A percentile compares a stretch with the other conserved stretches of the same genome.
Conservation (phyloP, 1,140 invertebrate species). For the Drusus annulatus region DNA sequence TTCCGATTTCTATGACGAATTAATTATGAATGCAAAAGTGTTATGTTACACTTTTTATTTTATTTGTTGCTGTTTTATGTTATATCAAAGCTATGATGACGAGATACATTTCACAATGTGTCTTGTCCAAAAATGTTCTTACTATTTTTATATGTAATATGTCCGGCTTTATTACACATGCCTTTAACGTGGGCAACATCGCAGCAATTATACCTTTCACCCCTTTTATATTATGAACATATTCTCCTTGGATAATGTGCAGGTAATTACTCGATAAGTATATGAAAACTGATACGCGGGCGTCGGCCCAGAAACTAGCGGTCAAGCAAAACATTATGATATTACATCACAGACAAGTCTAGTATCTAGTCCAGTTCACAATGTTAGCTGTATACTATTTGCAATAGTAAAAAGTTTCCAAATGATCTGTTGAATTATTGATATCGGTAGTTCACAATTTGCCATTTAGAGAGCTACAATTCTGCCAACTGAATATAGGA, state of each 20-base stretch:
- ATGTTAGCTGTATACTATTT: too few relatives aligned
- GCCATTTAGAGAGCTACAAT: too few relatives aligned
- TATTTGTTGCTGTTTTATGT: too few relatives aligned
- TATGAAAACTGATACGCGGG: conserved; percentile 8
- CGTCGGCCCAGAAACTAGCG: conserved; percentile 16
- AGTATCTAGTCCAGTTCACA: not conserved
- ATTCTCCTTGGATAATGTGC: too few relatives aligned
- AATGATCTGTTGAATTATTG: too few relatives aligned
- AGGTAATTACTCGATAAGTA: not conserved
- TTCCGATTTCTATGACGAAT: not conserved
- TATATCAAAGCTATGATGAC: not conserved
- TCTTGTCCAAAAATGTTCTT: not conserved
- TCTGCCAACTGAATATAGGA: too few relatives aligned
- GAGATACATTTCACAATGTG: not conserved
- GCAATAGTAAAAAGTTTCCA: too few relatives aligned
- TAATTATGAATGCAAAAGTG: not conserved
- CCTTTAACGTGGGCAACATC: too few relatives aligned
- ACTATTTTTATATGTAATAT: too few relatives aligned
- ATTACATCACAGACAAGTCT: not conserved
- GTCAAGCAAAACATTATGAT: conserved; percentile 4
- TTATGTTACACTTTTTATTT: not conserved
- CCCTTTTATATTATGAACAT: conserved; percentile 3
- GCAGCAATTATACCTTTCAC: conserved; percentile 3
- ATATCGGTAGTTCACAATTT: too few relatives aligned
- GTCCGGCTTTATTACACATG: too few relatives aligned